Percentiles rank a stretch among this genome's conserved stretches.
Conservation (phyloP, 1,140 invertebrate species). For the Drosophila bifasciata region DNA sequence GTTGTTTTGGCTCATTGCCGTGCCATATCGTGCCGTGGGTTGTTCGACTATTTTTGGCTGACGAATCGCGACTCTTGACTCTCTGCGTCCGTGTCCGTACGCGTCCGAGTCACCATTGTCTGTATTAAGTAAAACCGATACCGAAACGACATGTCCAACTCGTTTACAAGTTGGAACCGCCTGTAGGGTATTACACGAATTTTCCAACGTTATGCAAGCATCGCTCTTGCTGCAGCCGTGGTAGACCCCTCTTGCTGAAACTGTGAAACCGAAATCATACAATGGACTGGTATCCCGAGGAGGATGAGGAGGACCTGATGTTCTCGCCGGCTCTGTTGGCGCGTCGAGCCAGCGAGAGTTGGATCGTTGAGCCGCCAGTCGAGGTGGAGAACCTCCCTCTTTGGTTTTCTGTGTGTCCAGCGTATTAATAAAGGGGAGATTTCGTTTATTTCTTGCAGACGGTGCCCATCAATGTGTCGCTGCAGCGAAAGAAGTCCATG, state of each 20-base stretch:
- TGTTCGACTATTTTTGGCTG: constrained; percentile 70
- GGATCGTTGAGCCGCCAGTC: constrained; percentile 92
- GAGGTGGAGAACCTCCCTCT: constrained; percentile 85
- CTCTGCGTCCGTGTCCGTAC: constrained; percentile 6
- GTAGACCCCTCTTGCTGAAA: constrained; percentile 13
- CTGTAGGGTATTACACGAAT: constrained; percentile 46
- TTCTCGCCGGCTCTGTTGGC: constrained; percentile 93
- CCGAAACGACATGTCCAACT: constrained; percentile 69
- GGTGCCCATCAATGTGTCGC: constrained; percentile 88
- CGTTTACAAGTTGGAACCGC: constrained; percentile 70
- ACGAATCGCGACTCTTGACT: constrained; percentile 20
- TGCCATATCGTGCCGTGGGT: constrained; percentile 21
- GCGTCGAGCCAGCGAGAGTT: constrained; percentile 92
- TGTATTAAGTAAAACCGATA: constrained; percentile 49
- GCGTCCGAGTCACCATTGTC: constrained; percentile 1
- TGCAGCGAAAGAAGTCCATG: constrained; percentile 96
- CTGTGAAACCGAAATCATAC: constrained; percentile 1
- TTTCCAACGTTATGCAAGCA: constrained; percentile 64
- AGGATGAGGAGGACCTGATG: constrained; percentile 92
- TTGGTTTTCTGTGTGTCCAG: not conserved
- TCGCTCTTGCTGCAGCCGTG: not conserved
- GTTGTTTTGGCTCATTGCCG: constrained; percentile 71
- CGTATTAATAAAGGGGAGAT: not conserved
- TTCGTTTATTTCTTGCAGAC: constrained; percentile 84
- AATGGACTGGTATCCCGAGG: constrained; percentile 88